phyloP scores from a whole-genome alignment of 2,113 vertebrate species.

The Lutjanus erythropterus region DNA sequence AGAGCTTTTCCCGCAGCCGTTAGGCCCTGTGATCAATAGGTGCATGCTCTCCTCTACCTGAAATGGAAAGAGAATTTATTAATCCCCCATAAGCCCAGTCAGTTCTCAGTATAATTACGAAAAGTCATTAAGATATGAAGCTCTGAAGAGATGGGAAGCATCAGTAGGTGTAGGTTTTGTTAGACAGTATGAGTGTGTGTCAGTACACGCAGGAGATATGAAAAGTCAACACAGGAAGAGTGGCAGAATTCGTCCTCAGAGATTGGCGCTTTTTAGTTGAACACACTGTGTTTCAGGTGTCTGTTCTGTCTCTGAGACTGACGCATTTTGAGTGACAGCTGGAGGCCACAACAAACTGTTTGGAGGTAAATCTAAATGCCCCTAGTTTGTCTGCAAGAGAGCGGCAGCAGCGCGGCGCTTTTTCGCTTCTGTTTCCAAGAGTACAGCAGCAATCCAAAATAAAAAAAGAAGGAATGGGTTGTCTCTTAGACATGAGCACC shows the following conservation, averaged over 20 bases:
- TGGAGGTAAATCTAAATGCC: not conserved
- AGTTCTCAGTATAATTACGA: not conserved
- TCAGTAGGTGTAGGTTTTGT: not conserved
- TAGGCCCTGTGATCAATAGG: slow-evolving; percentile 97
- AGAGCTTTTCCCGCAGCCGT: slow-evolving; percentile 98
- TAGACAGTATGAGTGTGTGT: not conserved
- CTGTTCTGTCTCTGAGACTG: not conserved
- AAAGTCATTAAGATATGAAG: slow-evolving; percentile 4
- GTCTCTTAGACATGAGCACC: too few species aligned
- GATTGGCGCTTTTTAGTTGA: not conserved
- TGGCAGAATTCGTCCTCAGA: not conserved
- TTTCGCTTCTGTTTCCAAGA: too few species aligned
- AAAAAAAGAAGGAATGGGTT: too few species aligned
- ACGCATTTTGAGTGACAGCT: not conserved
- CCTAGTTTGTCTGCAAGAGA: not conserved
- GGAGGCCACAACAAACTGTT: not conserved
- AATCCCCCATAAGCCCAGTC: not conserved
- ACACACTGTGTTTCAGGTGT: not conserved
- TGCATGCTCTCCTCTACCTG: slow-evolving; percentile 98
- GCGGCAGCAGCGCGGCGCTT: not conserved
- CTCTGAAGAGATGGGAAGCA: not conserved
- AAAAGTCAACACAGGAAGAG: not conserved
- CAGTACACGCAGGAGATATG: not conserved
- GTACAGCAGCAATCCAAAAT: too few species aligned
- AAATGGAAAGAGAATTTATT: slow-evolving; percentile 20